These are phyloP conservation scores for Calcarius lapponicus DNA, from an alignment of 2,797 vertebrate genomes.

Conservation along the genomic window DNA sequence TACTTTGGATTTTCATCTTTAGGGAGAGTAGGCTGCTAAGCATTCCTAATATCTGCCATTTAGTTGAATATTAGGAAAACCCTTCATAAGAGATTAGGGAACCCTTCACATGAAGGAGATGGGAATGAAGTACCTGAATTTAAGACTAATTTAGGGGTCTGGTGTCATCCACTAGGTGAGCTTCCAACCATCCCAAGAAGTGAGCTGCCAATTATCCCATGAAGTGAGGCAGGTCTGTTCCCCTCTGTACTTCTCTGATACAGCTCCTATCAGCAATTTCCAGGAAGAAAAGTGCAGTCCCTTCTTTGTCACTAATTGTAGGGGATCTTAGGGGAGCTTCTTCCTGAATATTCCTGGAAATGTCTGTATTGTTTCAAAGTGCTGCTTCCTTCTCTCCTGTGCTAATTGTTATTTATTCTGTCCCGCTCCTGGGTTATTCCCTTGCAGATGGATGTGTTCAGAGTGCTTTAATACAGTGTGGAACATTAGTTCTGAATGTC, in stretches of 20 bases:
- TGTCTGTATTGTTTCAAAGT: background rate
- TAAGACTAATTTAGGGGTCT: background rate
- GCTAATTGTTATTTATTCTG: background rate
- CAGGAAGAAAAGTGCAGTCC: background rate
- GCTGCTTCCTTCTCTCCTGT: background rate
- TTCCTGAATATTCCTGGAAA: background rate
- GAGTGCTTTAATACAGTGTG: background rate
- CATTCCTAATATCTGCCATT: background rate
- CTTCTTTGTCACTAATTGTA: background rate
- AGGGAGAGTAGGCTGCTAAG: slow-evolving; percentile 34
- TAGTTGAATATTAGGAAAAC: slow-evolving; percentile 40
- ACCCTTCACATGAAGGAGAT: slow-evolving; percentile 4
- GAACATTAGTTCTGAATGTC: background rate
- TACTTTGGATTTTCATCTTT: slow-evolving; percentile 60
- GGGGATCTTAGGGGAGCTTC: background rate
- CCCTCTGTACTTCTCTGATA: background rate
- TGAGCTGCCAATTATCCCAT: background rate
- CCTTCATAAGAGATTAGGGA: slow-evolving; percentile 37
- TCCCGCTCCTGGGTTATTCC: background rate
- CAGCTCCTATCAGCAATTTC: background rate
- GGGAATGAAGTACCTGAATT: background rate
- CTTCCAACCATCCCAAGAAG: background rate
- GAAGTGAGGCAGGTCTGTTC: background rate
- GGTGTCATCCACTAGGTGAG: background rate
- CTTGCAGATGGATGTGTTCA: background rate